Evolutionary conservation across 2,113 vertebrate genomes (phyloP).

Genomic region (Scomber scombrus): DNA sequence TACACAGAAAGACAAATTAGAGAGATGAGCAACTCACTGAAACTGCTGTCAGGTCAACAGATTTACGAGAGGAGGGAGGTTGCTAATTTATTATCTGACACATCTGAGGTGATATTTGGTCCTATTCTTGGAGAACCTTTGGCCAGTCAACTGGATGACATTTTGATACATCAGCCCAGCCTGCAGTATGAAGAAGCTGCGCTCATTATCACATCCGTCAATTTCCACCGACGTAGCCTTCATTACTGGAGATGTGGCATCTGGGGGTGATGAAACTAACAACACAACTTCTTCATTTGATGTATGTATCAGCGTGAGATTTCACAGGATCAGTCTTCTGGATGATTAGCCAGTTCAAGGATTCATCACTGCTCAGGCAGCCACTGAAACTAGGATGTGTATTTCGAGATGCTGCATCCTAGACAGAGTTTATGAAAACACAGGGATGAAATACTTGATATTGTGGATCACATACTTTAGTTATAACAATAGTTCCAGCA

Average conservation of each 20-base stretch:
- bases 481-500: background rate
- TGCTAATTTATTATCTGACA: constrained; percentile 65
- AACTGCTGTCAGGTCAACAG: constrained; percentile 48
- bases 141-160: constrained; percentile 57
- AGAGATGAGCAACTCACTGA: constrained; percentile 37
- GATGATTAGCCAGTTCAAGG: constrained; percentile 56
- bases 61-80: constrained; percentile 22
- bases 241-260: constrained; percentile 58
- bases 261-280: constrained; percentile 56
- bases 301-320: constrained; percentile 45
- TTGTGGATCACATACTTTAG: background rate
- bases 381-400: background rate
- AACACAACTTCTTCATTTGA: constrained; percentile 52
- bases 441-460: background rate
- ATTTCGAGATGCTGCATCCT: background rate
- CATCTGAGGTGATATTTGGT: constrained; percentile 56
- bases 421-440: background rate
- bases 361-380: constrained; percentile 37
- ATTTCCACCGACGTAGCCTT: constrained; percentile 41
- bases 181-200: constrained; percentile 44
- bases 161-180: constrained; percentile 38
- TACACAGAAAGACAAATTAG: constrained; percentile 44
- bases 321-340: constrained; percentile 52
- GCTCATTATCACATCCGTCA: constrained; percentile 76
- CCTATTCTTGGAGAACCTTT: constrained; percentile 53